These are phyloP conservation scores for Drosophila mercatorum DNA, from an alignment of 2,888 invertebrate species.

Conservation along the genomic window DNA sequence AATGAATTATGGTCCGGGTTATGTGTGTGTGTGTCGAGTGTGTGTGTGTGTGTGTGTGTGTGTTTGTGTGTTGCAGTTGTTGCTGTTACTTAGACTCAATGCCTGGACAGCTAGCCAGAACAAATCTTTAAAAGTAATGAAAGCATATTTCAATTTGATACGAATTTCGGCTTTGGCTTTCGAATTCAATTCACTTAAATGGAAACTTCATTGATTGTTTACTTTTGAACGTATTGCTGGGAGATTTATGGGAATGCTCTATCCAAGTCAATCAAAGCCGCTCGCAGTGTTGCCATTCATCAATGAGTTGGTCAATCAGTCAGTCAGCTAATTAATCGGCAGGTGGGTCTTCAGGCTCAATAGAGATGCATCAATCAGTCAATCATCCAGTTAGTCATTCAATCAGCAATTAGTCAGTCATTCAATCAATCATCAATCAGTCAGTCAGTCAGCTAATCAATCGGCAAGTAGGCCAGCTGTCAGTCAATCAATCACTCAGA, in stretches of 20 bases:
- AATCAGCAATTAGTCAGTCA: too few relatives aligned
- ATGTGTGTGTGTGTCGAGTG: constrained; percentile 1
- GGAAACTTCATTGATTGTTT: not conserved
- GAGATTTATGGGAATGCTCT: not conserved
- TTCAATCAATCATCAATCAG: not conserved
- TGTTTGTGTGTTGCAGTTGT: constrained; percentile 25
- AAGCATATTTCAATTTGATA: constrained; percentile 1
- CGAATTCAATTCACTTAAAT: not conserved
- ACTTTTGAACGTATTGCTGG: not conserved
- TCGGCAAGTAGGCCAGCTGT: not conserved
- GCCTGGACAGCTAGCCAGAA: not conserved
- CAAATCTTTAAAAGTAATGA: constrained; percentile 22
- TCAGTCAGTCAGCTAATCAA: not conserved
- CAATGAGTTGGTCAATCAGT: not conserved
- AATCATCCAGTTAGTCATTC: not conserved
- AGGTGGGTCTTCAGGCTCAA: not conserved
- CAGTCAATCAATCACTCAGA: not conserved
- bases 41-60: constrained; percentile 8
- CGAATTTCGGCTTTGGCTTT: not conserved
- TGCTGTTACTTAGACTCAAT: constrained; percentile 21
- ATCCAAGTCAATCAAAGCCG: not conserved
- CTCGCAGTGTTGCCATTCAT: not conserved
- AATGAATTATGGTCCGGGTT: constrained; percentile 41
- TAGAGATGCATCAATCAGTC: not conserved
- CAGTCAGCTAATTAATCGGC: not conserved